Evolutionary conservation across 2,113 vertebrate genomes (phyloP), one percentile per base, ranked within the genome.

Genomic region (Istiophorus platypterus): DNA sequence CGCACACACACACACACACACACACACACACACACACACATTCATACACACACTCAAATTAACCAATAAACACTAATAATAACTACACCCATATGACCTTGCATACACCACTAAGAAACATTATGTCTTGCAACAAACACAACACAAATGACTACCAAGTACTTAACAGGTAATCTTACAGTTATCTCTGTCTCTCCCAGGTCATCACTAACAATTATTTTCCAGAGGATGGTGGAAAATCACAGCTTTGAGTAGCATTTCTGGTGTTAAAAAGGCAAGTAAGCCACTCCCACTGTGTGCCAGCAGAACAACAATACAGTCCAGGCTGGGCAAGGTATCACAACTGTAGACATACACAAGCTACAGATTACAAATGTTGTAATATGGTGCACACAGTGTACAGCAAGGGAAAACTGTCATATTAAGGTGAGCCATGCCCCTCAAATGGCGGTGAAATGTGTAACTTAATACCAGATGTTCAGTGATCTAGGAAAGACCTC

Each of bases 341-440:
- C 29, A 26, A 27, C 62, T 72, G 41, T 45, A 72, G 45, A 68
- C 57, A 62, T 20, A 78, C 59, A 84, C 24, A 65, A 72, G 49
- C 64, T 56, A 72, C 15, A 70, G 34, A 80, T 72, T 70, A 80
- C 75, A 68, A n/a, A 41, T 39, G 34, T 45, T 57, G 42, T 37
- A 57, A 78, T 31, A 71, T 18, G 37, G 41, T 62, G 39, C 66
- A 71, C 74, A 86, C 54, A n/a, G 29, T 58, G 59, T 63, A 47
- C 45, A 62, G 37, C 56, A 9, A 65, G 26, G 39, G 51, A n/a
- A 54, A 61, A 71, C 64, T 74, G 66, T n/a, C 20, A 73, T 29
- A 45, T 24, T 58, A 81, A 62, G 89, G 90, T 92, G 91, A 92
- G 91, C 86, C 92, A 92, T 88, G 92, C 77, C 86, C 78, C 79